phyloP scores from a whole-genome alignment of 2,113 vertebrate genomes.

The Nanorana parkeri region DNA sequence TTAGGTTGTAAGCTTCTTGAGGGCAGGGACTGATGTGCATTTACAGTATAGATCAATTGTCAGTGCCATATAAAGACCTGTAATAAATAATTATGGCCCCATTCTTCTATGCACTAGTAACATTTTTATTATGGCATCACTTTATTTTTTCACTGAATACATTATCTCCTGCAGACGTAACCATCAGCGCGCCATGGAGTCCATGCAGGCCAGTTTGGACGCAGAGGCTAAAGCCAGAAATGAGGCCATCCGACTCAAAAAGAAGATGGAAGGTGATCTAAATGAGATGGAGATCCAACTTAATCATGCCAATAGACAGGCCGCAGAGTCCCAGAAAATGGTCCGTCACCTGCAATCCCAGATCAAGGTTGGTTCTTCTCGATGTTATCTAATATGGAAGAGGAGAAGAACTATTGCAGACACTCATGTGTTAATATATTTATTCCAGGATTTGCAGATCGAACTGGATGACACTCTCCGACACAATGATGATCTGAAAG shows the following conservation, averaged over 20 bases:
- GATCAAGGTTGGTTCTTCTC: slow-evolving; percentile 80
- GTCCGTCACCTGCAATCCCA: slow-evolving; percentile 85
- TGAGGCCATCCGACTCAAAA: slow-evolving; percentile 86
- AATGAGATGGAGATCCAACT: slow-evolving; percentile 94
- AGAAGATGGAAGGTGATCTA: slow-evolving; percentile 95
- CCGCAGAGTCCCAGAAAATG: slow-evolving; percentile 83
- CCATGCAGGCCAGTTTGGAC: slow-evolving; percentile 88
- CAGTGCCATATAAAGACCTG: no score
- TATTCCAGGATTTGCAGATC: slow-evolving; percentile 81
- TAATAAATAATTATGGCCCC: no score
- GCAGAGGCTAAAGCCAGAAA: slow-evolving; percentile 87
- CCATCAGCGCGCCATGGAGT: slow-evolving; percentile 88
- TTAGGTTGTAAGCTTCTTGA: no score
- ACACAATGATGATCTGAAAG: slow-evolving; percentile 83
- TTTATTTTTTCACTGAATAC: not conserved
- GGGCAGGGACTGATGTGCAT: no score
- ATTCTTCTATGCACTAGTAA: no score
- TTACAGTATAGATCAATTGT: no score
- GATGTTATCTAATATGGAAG: not conserved
- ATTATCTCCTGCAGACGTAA: slow-evolving; percentile 74
- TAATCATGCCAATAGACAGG: slow-evolving; percentile 86
- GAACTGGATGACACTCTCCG: slow-evolving; percentile 86
- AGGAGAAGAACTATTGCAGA: not conserved
- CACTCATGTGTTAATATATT: not conserved
- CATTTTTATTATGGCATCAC: no score